Evolutionary conservation across 2,888 invertebrate genomes (phyloP), one percentile per base, ranked within the genome.

Genomic region (Gandaritis pyraliata): DNA sequence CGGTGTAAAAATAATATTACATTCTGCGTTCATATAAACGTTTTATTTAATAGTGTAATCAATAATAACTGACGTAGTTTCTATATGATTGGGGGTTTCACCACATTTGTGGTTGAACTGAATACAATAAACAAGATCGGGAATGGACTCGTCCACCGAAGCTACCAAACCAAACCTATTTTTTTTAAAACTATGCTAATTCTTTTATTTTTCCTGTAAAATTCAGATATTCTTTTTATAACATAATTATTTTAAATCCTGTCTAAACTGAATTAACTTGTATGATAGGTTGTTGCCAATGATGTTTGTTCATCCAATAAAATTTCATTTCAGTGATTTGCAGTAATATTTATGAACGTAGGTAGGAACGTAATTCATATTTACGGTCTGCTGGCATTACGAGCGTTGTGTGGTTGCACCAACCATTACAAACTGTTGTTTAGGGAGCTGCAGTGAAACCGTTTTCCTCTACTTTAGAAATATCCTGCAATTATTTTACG

Each of bases 381-480:
- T 61, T 57, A 69, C 61, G 63, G 61, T 67, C 67, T 59, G 69
- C 8, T 59, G 64, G 10, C 67, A 64, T 69, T 61, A 65, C 65
- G 69, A 64, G 48, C 70, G 63, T 57, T n/a, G n/a, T n/a, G n/a
- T n/a, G n/a, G n/a, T n/a, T 67, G 64, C 65, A 65, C 69, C 56
- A 53, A 23, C 64, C 58, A 59, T 55, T 64, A 57, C 47, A 54
- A 51, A 18, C 54, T 55, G 46, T 16, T 53, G 53, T 50, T 48
- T 53, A 63, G 60, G 66, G 58, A 47, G 12, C 15, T 58, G 50
- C 30, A 52, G 53, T 57, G 12, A 29, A 43, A 36, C 12, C 15
- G 16, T 16, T 38, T 50, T 36, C n/a, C 4, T 11, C 10, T 2
- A 36, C 18, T 7, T 30, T 71, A 80, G 5, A 33, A 33, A 33